These are phyloP conservation scores for Drosophila parvula DNA, from an alignment of 1,140 invertebrate species.

Conservation along the genomic window DNA sequence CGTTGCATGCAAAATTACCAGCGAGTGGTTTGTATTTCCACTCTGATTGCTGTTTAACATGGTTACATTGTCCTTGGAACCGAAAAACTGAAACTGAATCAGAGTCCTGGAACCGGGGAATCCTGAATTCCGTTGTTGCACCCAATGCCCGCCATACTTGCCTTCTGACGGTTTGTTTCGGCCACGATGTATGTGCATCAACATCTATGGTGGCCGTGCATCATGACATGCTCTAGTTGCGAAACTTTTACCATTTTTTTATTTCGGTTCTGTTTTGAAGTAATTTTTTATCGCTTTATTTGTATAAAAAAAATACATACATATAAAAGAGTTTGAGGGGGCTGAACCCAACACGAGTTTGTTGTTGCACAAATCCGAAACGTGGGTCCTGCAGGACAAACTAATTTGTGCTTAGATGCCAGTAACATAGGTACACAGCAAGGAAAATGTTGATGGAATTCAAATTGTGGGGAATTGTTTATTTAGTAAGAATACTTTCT, in stretches of 20 bases:
- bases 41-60: constrained; percentile 83
- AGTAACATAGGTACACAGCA: not conserved
- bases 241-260: constrained; percentile 50
- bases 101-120: constrained; percentile 54
- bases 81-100: constrained; percentile 56
- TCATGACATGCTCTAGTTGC: constrained; percentile 80
- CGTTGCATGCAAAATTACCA: constrained; percentile 82
- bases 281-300: constrained; percentile 70
- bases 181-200: constrained; percentile 62
- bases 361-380: constrained; percentile 64
- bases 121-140: constrained; percentile 54
- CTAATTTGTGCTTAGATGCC: constrained; percentile 69
- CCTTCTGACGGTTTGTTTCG: constrained; percentile 35
- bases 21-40: constrained; percentile 81
- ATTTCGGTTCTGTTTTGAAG: constrained; percentile 21
- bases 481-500: too few relatives aligned
- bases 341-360: constrained; percentile 54
- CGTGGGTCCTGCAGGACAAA: constrained; percentile 61
- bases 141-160: constrained; percentile 11
- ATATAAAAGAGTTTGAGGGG: constrained; percentile 23
- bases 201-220: constrained; percentile 63
- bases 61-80: constrained; percentile 81
- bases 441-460: not conserved
- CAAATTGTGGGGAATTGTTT: too few relatives aligned
- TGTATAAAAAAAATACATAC: constrained; percentile 53